These are phyloP conservation scores for Sapajus apella DNA, from an alignment of 2,113 vertebrate genomes.

Conservation along the genomic window DNA sequence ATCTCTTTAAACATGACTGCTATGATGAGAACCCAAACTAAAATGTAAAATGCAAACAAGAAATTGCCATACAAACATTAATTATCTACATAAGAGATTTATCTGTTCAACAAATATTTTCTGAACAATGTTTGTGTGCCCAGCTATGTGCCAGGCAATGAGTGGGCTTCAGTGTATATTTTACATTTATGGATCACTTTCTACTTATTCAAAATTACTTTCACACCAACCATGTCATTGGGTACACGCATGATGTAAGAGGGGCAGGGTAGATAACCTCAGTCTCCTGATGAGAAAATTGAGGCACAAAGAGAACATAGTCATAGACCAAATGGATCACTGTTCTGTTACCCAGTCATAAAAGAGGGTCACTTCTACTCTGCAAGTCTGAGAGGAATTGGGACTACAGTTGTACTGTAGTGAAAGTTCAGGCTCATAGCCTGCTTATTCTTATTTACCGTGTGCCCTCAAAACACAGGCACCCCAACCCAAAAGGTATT, in stretches of 20 bases:
- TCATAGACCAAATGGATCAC: neutral
- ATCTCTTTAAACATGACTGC: neutral
- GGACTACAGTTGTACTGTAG: neutral
- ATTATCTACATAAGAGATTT: neutral
- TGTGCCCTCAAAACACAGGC: neutral
- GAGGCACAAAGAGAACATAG: neutral
- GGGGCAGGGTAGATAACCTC: neutral
- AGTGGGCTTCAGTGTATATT: neutral
- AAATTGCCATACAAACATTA: neutral
- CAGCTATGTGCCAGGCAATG: neutral
- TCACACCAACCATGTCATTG: neutral
- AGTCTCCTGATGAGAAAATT: neutral
- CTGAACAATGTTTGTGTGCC: neutral
- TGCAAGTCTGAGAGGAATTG: neutral
- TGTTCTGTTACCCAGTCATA: neutral
- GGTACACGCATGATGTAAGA: neutral
- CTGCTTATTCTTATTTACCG: neutral
- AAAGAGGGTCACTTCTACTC: neutral
- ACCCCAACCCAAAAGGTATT: neutral
- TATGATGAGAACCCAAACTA: neutral
- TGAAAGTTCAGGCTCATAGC: neutral
- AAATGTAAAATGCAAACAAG: neutral
- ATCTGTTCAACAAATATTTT: neutral
- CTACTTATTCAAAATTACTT: constrained; percentile 26
- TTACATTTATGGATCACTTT: neutral